phyloP scores from a whole-genome alignment of 2,797 vertebrate genomes.

The Carduelis carduelis region DNA sequence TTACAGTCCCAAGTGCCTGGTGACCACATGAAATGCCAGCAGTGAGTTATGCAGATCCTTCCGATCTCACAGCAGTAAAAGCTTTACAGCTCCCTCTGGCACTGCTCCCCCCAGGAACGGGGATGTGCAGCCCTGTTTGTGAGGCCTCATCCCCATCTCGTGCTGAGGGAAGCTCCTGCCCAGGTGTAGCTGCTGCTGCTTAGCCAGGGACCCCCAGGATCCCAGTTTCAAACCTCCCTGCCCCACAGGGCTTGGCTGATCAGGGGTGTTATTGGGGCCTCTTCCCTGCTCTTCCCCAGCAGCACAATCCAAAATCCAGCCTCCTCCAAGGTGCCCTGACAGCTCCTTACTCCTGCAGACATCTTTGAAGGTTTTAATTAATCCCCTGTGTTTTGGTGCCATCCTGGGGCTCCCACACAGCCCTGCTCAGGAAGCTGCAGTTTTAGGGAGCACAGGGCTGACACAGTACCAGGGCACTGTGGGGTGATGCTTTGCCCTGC shows the following conservation, averaged over 20 bases:
- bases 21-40: neutral
- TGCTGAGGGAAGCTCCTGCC: neutral
- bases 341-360: neutral
- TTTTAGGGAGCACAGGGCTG: accelerated
- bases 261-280: accelerated
- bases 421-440: accelerated
- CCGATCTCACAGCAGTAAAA: accelerated
- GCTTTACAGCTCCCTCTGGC: neutral
- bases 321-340: neutral
- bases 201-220: neutral
- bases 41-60: neutral
- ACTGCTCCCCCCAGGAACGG: neutral
- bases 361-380: neutral
- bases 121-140: neutral
- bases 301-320: neutral
- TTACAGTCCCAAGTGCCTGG: neutral
- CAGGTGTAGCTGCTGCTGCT: neutral
- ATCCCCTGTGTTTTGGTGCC: neutral
- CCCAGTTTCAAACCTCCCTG: neutral
- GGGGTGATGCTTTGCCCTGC: accelerated
- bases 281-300: neutral
- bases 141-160: neutral
- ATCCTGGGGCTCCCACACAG: neutral
- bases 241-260: accelerated
- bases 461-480: accelerated